phyloP scores from a whole-genome alignment of 1,140 invertebrate species.

The Tetramorium simillimum region DNA sequence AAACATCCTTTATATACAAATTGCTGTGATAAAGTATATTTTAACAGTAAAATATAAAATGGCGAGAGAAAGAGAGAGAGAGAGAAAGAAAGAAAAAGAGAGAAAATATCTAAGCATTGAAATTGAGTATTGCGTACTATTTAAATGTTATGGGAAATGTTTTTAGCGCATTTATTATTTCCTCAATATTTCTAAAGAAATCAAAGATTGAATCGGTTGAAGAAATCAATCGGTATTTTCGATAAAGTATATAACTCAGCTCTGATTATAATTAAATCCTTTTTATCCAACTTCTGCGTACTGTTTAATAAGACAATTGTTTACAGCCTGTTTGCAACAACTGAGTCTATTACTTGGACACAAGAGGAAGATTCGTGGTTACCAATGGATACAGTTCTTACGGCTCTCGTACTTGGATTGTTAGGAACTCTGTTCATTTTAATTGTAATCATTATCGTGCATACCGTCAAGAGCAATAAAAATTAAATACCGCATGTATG shows the following conservation, averaged over 20 bases:
- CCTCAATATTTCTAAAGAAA: not conserved
- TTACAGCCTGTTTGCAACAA: constrained; percentile 73
- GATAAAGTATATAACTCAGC: not conserved
- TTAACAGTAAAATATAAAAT: not conserved
- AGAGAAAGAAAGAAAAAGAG: no score
- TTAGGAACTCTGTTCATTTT: constrained; percentile 63
- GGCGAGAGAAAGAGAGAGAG: no score
- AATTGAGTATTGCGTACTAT: not conserved
- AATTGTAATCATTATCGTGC: constrained; percentile 50
- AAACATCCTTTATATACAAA: not conserved
- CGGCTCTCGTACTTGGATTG: constrained; percentile 69
- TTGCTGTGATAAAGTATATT: not conserved
- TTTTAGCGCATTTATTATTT: not conserved
- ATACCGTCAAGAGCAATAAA: constrained; percentile 21
- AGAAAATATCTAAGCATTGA: not conserved
- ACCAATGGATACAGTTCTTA: constrained; percentile 72
- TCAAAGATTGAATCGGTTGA: no score
- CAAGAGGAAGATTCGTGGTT: constrained; percentile 73
- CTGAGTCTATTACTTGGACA: constrained; percentile 58
- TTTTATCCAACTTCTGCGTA: not conserved
- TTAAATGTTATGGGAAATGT: not conserved
- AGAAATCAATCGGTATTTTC: not conserved
- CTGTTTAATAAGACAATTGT: not conserved
- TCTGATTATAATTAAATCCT: constrained; percentile 8
- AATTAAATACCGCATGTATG: not conserved